Conservation (phyloP, 1,140 invertebrate species). For the Pseudomyrmex gracilis region DNA sequence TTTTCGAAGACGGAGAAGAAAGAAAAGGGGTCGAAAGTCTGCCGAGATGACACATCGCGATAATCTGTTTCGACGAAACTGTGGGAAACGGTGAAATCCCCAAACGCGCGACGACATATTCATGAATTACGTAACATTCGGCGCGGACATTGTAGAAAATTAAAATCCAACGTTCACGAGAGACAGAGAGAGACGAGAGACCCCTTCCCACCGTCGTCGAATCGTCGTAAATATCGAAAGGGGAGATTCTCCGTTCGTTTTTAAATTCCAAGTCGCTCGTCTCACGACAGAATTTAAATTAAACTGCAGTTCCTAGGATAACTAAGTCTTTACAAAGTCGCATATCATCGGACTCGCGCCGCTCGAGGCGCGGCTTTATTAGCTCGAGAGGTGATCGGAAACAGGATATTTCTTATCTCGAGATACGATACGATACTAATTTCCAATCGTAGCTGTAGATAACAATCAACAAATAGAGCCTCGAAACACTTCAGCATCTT, state of each 20-base stretch:
- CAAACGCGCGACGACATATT: slow-evolving; percentile 58
- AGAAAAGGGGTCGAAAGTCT: slow-evolving; percentile 22
- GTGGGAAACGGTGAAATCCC: slow-evolving; percentile 68
- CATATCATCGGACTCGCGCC: slow-evolving; percentile 16
- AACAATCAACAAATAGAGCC: slow-evolving; percentile 10
- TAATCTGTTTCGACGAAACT: slow-evolving; percentile 47
- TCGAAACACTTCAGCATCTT: not conserved
- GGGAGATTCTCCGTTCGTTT: slow-evolving; percentile 33
- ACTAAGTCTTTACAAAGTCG: slow-evolving; percentile 28
- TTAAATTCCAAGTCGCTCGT: slow-evolving; percentile 25
- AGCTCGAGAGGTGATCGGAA: slow-evolving; percentile 14
- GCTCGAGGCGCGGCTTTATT: slow-evolving; percentile 19
- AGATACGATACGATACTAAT: slow-evolving; percentile 9
- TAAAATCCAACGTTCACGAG: slow-evolving; percentile 54
- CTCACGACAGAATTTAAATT: slow-evolving; percentile 41
- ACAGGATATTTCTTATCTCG: slow-evolving; percentile 37
- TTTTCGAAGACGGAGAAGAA: not conserved
- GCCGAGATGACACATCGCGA: slow-evolving; percentile 63
- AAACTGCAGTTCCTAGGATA: slow-evolving; percentile 45
- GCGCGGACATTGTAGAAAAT: slow-evolving; percentile 65
- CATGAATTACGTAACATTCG: slow-evolving; percentile 63
- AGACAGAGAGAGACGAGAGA: not conserved
- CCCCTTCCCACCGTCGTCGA: not conserved
- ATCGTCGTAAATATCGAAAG: slow-evolving; percentile 65
- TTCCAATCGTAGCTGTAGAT: not conserved